These are phyloP conservation scores for Vidua macroura DNA, from an alignment of 2,113 vertebrate genomes.

Conservation along the genomic window DNA sequence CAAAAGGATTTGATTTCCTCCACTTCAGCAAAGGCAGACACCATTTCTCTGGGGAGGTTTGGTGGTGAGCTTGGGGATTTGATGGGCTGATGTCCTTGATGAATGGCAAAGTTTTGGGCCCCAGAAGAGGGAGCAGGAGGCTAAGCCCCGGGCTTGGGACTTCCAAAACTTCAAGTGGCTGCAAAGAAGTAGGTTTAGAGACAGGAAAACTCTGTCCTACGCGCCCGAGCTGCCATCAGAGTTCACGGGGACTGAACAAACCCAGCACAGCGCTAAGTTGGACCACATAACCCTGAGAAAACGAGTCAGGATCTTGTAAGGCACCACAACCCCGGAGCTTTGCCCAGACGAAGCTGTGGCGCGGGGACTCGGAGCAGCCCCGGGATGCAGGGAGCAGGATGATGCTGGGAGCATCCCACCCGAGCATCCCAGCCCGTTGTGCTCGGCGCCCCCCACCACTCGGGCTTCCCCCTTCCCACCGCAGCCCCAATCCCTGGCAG, in stretches of 20 bases:
- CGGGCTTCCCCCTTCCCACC: neutral
- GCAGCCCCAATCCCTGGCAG: neutral
- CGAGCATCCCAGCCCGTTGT: neutral
- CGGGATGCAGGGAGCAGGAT: neutral
- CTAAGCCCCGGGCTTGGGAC: neutral
- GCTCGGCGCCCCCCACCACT: neutral
- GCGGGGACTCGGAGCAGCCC: neutral
- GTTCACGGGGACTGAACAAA: neutral
- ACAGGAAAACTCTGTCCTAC: neutral
- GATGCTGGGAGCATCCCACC: neutral
- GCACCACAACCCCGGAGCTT: neutral
- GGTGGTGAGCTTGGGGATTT: neutral
- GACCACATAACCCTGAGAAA: neutral
- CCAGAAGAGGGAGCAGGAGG: neutral
- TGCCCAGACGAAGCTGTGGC: neutral
- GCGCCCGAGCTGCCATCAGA: neutral
- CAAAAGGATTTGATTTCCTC: constrained; percentile 40
- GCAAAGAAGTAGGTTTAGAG: neutral
- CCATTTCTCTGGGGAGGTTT: neutral
- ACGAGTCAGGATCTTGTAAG: neutral
- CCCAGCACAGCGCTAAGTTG: fast-evolving
- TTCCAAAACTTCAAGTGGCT: neutral
- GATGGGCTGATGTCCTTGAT: neutral
- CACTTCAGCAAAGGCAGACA: neutral
- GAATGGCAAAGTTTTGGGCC: neutral